phyloP scores from a whole-genome alignment of 2,797 vertebrate genomes.

The Ficedula albicollis region DNA sequence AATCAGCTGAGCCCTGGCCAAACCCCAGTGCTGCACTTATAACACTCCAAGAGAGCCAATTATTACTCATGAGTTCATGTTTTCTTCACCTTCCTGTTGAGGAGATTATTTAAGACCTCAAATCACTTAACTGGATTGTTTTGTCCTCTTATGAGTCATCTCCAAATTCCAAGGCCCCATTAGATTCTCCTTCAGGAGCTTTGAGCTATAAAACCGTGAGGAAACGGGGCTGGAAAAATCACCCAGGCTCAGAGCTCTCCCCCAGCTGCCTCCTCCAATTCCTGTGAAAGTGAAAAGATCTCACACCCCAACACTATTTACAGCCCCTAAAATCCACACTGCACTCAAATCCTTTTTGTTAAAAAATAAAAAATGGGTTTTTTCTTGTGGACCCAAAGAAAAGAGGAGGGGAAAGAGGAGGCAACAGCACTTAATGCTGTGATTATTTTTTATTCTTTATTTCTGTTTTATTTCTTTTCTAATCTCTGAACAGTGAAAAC shows the following conservation, averaged over 20 bases:
- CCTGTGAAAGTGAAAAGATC: background rate
- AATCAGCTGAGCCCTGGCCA: background rate
- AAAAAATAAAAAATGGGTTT: background rate
- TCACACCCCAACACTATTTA: background rate
- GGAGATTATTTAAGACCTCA: conserved; percentile 61
- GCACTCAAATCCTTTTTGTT: background rate
- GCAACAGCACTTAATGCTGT: background rate
- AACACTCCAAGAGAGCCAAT: conserved; percentile 40
- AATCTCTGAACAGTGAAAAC: background rate
- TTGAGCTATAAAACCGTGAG: background rate
- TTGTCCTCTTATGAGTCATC: conserved; percentile 60
- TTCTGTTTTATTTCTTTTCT: background rate
- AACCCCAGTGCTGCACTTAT: background rate
- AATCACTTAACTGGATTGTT: conserved; percentile 60
- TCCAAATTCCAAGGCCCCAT: conserved; percentile 41
- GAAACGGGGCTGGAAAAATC: background rate
- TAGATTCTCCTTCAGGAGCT: conserved; percentile 31
- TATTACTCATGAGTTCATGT: conserved; percentile 59
- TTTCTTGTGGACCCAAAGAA: too few species aligned
- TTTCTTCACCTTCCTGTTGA: conserved; percentile 66
- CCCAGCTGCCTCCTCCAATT: background rate
- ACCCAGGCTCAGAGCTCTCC: background rate
- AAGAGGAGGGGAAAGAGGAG: background rate
- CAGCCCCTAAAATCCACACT: background rate
- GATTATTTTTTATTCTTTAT: background rate